Conservation (phyloP, 2,888 invertebrate genomes). For the Rhagophthalmus giganteus region DNA sequence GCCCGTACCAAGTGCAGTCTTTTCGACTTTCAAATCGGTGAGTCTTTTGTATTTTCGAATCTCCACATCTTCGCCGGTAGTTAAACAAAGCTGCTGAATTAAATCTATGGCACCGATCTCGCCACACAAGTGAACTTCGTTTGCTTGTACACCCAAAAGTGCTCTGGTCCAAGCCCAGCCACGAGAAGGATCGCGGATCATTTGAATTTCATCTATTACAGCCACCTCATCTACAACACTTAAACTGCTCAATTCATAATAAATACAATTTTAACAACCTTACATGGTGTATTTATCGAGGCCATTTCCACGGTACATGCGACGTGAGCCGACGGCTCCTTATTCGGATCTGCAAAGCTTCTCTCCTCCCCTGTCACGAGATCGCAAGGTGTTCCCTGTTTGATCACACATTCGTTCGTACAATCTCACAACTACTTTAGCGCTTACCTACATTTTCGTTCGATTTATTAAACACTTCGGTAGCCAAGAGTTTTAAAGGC, state of each 20-base stretch:
- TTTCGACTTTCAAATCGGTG: conserved; percentile 78
- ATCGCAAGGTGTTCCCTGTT: conserved; percentile 92
- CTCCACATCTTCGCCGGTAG: conserved; percentile 92
- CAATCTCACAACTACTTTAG: conserved; percentile 4
- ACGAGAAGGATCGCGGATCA: conserved; percentile 84
- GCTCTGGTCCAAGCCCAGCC: conserved; percentile 99
- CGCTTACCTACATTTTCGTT: conserved; percentile 70
- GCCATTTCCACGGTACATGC: conserved; percentile 99
- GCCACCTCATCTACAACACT: conserved; percentile 85
- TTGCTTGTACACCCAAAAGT: conserved; percentile 83
- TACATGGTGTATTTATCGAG: conserved; percentile 79
- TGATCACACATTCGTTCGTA: conserved; percentile 37
- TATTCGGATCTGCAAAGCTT: conserved; percentile 70
- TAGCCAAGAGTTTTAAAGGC: conserved; percentile 91
- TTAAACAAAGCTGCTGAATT: conserved; percentile 76
- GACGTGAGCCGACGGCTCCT: conserved; percentile 77
- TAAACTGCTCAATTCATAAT: conserved; percentile 3
- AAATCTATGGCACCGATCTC: conserved; percentile 88
- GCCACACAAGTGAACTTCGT: conserved; percentile 97
- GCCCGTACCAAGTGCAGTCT: conserved; percentile 65
- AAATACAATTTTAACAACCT: conserved; percentile 37
- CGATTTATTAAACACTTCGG: conserved; percentile 89
- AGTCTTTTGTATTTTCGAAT: conserved; percentile 82
- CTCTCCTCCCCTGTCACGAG: conserved; percentile 96
- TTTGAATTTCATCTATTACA: conserved; percentile 98